Evolutionary conservation across 2,797 vertebrate genomes (phyloP), one percentile per base, ranked within the genome.

Genomic region (Neosilurus mollespiculum): DNA sequence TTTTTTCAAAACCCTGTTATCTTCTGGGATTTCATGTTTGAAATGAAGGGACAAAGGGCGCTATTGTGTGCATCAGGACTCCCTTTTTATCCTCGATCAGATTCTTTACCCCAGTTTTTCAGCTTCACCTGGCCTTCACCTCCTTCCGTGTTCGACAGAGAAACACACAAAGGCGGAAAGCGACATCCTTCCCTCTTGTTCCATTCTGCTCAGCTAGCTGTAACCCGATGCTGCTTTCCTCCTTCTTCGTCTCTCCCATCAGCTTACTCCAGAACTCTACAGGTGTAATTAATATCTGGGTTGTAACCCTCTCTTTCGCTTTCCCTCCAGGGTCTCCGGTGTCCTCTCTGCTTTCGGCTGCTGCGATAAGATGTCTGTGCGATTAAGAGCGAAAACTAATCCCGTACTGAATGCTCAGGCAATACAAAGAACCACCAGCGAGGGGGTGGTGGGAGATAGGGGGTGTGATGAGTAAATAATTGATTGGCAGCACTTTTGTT

Each of bases 341-440:
- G 93, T 95, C 88, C 91, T 93, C 95, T 96, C 94, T 85, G 86
- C 95, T 97, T 97, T 95, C 93, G 91, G 88, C 89, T 84, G 43
- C 78, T 90, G 92, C 93, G 95, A 96, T 97, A 97, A 96, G 95
- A 92, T 96, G 95, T 94, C 96, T 92, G 93, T 94, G 93, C 92
- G 95, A 97, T 97, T 97, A 96, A 95, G 95, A 95, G 93, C 91
- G 95, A 96, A 98, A 96, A 94, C 94, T 94, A 95, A 97, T 96
- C 96, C 83, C 88, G 91, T 95, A 91, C 92, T 92, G 92, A 96
- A 94, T 94, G 92, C 93, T 95, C 91, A 88, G 91, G 91, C 94
- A 93, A 95, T 94, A 96, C 93, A 95, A 92, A 92, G 88, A 34
- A 70, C 22, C 64, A 84, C 88, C 71, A 81, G 84, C 85, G 88